Evolutionary conservation across 2,888 invertebrate genomes (phyloP).

Genomic region (Conistra vaccinii): DNA sequence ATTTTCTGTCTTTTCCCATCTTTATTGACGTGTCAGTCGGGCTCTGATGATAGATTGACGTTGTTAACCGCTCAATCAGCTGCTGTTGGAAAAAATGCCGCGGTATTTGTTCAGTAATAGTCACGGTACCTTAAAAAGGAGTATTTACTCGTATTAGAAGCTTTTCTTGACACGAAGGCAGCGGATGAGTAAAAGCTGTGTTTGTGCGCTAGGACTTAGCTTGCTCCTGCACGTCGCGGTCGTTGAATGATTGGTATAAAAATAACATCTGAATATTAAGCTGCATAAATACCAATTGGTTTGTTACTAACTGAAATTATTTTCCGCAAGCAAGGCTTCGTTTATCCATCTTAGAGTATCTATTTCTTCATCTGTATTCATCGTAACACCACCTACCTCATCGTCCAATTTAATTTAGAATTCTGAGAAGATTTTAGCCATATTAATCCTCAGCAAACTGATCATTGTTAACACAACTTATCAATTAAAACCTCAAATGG

Average conservation of each 20-base stretch:
- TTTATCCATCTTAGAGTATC: neutral
- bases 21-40: constrained; percentile 56
- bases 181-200: constrained; percentile 23
- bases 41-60: constrained; percentile 40
- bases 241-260: neutral
- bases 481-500: neutral
- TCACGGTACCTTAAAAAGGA: constrained; percentile 25
- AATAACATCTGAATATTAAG: neutral
- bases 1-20: constrained; percentile 51
- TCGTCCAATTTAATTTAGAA: neutral
- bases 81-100: constrained; percentile 32
- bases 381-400: neutral
- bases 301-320: neutral
- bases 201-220: neutral
- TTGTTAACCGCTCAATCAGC: constrained; percentile 35
- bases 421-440: neutral
- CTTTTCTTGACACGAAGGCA: constrained; percentile 10
- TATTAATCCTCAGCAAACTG: neutral
- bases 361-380: neutral
- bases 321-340: neutral
- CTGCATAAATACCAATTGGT: neutral
- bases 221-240: constrained; percentile 19
- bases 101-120: constrained; percentile 26
- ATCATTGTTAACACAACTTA: neutral
- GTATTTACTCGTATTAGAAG: constrained; percentile 52